Base-by-base conservation (phyloP, 2,888 invertebrate species). In the Cataglyphis albicans region DNA sequence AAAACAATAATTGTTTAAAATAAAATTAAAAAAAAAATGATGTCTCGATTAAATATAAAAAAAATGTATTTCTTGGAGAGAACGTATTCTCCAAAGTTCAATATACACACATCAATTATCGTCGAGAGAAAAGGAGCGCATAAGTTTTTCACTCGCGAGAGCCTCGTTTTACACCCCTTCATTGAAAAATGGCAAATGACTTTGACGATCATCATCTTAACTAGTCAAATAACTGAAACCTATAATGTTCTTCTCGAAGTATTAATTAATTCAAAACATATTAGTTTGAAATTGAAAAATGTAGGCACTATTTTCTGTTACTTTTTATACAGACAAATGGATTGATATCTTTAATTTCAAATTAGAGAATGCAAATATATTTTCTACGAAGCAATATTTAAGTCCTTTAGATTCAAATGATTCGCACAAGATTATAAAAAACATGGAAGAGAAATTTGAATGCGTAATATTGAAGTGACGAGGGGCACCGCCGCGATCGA, bases 161-260 rank as follows among this genome's bases (percentile, higher is more conserved):
- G 35, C 21, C 25, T 80, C 35, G 18, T 59, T 25, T 32, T 59
- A 44, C 32, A 35, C 29, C n/a, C 38, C 18, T 65, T 41, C 18
- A 6, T n/a, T 21, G 10, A 76, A 61, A 12, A 70, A 61, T 44
- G 68, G 10, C 59, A n/a, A 0, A 74, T 74, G 7, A 7, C 25
- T 61, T 12, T 25, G 5, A 41, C 41, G 76, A 57, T 67, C 67
- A 29, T 76, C 67, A 67, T 55, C 67, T 67, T 67, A 57, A 76
- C 15, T 57, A 48, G 7, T 29, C 18, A 68, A 48, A 5, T 57
- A 57, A 2, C n/a, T n/a, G n/a, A 0, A n/a, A 52, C 10, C 18
- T 21, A 21, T 18, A 25, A 32, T 44, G 3, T 5, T 73, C 9
- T n/a, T 41, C 10, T 18, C 5, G 5, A 18, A 52, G 9, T 1